Percentiles rank a stretch among this genome's conserved stretches.
Conservation (phyloP, 2,113 vertebrate species). For the Dryoscopus gambensis region DNA sequence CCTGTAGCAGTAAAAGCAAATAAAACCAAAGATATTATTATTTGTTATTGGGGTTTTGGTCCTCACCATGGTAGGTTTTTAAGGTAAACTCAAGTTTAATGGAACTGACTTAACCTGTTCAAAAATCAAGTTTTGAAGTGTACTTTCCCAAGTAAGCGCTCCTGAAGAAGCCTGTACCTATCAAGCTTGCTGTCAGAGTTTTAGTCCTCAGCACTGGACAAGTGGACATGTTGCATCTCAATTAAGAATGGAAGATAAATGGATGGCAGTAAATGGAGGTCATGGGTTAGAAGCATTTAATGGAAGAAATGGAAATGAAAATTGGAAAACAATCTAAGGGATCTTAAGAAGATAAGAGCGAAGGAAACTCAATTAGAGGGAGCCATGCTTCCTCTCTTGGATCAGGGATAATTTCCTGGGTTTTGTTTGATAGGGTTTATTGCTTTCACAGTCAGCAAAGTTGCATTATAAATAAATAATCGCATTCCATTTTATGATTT, state of each 20-base stretch:
- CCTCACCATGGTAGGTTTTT: not conserved
- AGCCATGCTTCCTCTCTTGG: not conserved
- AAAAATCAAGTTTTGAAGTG: not conserved
- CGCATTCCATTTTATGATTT: not conserved
- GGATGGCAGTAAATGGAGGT: conserved; percentile 34
- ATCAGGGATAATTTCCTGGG: conserved; percentile 1
- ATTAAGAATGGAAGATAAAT: conserved; percentile 66
- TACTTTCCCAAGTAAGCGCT: not conserved
- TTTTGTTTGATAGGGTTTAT: conserved; percentile 31
- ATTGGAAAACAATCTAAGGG: conserved; percentile 69
- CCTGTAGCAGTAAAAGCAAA: not conserved
- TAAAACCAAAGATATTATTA: not conserved
- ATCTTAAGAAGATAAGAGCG: conserved; percentile 59
- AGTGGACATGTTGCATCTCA: conserved; percentile 60
- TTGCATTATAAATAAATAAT: conserved; percentile 56
- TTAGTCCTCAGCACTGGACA: not conserved
- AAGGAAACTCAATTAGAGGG: conserved; percentile 62
- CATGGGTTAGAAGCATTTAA: conserved; percentile 65
- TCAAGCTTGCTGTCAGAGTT: not conserved
- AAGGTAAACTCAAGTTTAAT: not conserved
- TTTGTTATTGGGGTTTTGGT: not conserved
- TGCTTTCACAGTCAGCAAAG: not conserved
- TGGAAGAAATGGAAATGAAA: conserved; percentile 69
- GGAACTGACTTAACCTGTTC: not conserved
- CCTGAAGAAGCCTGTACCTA: not conserved